A percentile compares a stretch with the other conserved stretches of the same genome.
phyloP scores from a whole-genome alignment of 2,113 vertebrate genomes.

The Podarcis muralis region DNA sequence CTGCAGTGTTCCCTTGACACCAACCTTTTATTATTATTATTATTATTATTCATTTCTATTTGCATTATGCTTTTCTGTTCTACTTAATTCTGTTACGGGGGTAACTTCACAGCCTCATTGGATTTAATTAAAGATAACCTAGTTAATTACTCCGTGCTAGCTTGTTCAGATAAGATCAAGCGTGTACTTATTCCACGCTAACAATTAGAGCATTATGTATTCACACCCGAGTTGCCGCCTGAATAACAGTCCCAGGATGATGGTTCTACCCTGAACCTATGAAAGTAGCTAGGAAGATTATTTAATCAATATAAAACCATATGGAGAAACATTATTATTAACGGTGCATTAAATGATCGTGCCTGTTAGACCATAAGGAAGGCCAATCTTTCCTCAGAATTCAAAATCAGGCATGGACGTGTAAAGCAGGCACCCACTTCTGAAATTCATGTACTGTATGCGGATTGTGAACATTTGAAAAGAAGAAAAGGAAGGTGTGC shows the following conservation, averaged over 20 bases:
- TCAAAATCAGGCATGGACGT: neutral
- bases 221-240: conserved; percentile 11
- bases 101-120: neutral
- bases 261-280: conserved; percentile 9
- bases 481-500: neutral
- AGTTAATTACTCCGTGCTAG: conserved; percentile 6
- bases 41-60: neutral
- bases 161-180: conserved; percentile 31
- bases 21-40: neutral
- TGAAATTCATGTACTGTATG: neutral
- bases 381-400: neutral
- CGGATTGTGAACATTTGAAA: neutral
- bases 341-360: neutral
- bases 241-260: conserved; percentile 4
- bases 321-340: neutral
- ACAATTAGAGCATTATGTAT: neutral
- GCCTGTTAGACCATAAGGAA: neutral
- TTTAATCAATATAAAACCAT: neutral
- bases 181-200: neutral
- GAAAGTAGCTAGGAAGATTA: neutral
- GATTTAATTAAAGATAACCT: conserved; percentile 16
- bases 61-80: conserved; percentile 4
- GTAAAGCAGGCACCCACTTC: neutral
- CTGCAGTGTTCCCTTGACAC: neutral
- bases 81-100: conserved; percentile 25